Base-by-base conservation (phyloP, 2,113 vertebrate genomes). In the Nesoenas mayeri region DNA sequence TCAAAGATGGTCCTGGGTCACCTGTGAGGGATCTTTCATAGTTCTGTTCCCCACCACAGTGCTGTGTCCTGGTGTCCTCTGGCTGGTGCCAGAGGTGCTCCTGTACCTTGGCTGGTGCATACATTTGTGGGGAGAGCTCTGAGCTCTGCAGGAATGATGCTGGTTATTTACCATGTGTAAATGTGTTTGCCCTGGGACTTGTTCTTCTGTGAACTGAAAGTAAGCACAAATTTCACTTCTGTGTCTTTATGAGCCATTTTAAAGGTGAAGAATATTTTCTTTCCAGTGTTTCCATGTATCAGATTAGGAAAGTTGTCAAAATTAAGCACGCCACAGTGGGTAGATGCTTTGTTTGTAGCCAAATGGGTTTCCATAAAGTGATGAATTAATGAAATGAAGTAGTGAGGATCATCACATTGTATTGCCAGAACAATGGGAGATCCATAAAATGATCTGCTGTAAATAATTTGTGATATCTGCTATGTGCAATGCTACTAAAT, bases 361-460 rank as follows among this genome's bases (percentile, higher is more conserved):
- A 95, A 85, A 90, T 93, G 80, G 5, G 28, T 83, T 95, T 94
- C 83, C 81, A 89, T 95, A 89, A 97, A 89, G 51, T 95, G 96
- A 95, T 87, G 79, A 94, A 60, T 91, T 96, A 85, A 86, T 88
- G 83, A 93, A 96, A 91, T 89, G 82, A 90, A 95, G 56, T 89
- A 84, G 92, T 94, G 91, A 97, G 74, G 78, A 86, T 91, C 84
- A 85, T 88, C 93, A 69, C 79, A 50, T 72, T 94, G 73, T 87
- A 95, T 93, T 95, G 79, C 61, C 89, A 96, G 93, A 97, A 96
- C 91, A 93, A 97, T 95, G 60, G 88, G 80, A 82, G 93, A 96
- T 85, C 82, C 84, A 94, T 94, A 94, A 97, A 96, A 93, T 87
- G 60, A 85, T 89, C 67, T 94, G 65, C 93, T 65, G 51, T 91